A percentile compares a stretch with the other conserved stretches of the same genome.
Evolutionary conservation across 1,140 invertebrate genomes (phyloP).

Genomic region (Apis florea): DNA sequence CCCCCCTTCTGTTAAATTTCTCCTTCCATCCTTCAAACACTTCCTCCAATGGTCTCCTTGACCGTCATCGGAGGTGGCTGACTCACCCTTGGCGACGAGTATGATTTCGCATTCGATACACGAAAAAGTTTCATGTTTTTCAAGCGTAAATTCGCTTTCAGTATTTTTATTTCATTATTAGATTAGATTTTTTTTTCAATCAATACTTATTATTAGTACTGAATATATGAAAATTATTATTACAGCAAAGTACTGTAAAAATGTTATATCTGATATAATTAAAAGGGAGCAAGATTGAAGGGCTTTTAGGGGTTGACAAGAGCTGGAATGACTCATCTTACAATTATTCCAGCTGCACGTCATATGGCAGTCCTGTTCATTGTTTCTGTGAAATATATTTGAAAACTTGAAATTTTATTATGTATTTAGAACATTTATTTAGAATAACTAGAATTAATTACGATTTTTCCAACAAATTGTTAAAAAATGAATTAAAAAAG

Average conservation of each 20-base stretch:
- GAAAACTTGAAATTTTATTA: no score
- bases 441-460: no score
- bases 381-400: slow-evolving; percentile 1
- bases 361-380: slow-evolving; percentile 43
- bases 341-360: slow-evolving; percentile 56
- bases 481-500: background rate
- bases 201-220: background rate
- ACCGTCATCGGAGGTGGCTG: slow-evolving; percentile 57
- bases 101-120: slow-evolving; percentile 45
- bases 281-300: background rate
- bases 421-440: no score
- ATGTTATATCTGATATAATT: slow-evolving; percentile 22
- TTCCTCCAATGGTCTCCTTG: slow-evolving; percentile 56
- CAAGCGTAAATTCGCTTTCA: slow-evolving; percentile 8
- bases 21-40: slow-evolving; percentile 3
- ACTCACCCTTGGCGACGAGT: slow-evolving; percentile 45
- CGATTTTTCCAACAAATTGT: no score
- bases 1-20: background rate
- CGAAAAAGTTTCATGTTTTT: slow-evolving; percentile 22
- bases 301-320: slow-evolving; percentile 46
- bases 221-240: background rate
- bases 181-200: slow-evolving; percentile 11
- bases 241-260: background rate
- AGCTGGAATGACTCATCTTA: slow-evolving; percentile 48
- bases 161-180: background rate